Evolutionary conservation across 2,797 vertebrate species (phyloP).

Genomic region (Bradypus variegatus): DNA sequence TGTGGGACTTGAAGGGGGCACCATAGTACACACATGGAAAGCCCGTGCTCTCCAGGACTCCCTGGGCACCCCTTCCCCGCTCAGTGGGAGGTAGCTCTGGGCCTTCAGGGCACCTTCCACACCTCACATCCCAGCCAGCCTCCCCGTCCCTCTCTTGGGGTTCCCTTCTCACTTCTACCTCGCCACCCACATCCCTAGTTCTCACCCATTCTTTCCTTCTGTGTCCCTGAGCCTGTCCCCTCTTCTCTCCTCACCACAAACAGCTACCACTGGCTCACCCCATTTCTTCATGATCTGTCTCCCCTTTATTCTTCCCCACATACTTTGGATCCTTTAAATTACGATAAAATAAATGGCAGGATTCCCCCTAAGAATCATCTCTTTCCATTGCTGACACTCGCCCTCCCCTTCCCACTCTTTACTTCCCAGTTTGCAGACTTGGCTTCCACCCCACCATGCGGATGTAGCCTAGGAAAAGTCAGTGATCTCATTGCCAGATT

Average conservation of each 20-base stretch:
- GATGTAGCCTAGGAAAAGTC: neutral
- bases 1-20: neutral
- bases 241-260: neutral
- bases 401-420: too few species aligned
- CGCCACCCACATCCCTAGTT: neutral
- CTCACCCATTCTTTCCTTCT: neutral
- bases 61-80: neutral
- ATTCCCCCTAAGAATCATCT: too few species aligned
- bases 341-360: neutral
- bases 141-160: neutral
- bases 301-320: neutral
- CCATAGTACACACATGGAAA: neutral
- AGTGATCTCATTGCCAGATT: neutral
- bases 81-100: neutral
- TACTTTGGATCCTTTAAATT: neutral
- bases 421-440: neutral
- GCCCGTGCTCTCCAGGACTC: too few species aligned
- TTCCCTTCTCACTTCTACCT: neutral
- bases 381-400: neutral
- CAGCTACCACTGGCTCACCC: neutral
- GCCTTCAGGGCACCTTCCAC: neutral
- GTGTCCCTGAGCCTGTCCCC: neutral
- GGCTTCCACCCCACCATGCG: neutral
- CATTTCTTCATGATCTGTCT: neutral
- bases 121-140: neutral